These are phyloP conservation scores for Ophioninae sp. DNA, from an alignment of 2,888 invertebrate species.

Conservation along the genomic window DNA sequence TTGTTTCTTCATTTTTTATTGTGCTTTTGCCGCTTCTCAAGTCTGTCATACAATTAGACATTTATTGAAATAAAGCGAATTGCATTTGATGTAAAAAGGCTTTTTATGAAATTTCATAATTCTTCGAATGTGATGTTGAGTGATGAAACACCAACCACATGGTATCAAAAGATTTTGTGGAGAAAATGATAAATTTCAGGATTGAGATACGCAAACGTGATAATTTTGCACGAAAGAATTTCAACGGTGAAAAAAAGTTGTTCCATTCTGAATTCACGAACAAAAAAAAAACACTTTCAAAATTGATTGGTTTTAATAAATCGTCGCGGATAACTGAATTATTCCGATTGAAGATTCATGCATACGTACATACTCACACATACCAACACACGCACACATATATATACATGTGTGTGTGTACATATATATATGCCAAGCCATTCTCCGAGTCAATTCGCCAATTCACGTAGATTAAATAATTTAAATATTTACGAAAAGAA, in stretches of 20 bases:
- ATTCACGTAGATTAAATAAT: constrained; percentile 68
- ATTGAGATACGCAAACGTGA: constrained; percentile 24
- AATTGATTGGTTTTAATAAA: constrained; percentile 26
- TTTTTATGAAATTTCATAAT: not conserved
- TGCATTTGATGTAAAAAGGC: constrained; percentile 58
- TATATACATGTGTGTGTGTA: not conserved
- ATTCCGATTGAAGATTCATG: constrained; percentile 18
- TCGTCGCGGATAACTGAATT: constrained; percentile 32
- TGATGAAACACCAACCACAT: constrained; percentile 2
- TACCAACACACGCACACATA: not conserved
- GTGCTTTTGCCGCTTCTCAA: constrained; percentile 66
- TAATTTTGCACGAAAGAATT: not conserved
- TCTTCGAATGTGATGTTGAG: not conserved
- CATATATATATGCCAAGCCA: constrained; percentile 31
- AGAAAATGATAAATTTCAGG: constrained; percentile 26
- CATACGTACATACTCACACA: not conserved
- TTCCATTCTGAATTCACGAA: constrained; percentile 6
- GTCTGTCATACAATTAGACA: constrained; percentile 65
- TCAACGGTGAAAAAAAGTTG: constrained; percentile 2
- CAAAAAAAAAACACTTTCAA: constrained; percentile 31
- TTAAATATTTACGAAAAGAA: constrained; percentile 68
- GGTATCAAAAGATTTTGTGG: constrained; percentile 14
- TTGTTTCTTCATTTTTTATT: constrained; percentile 35
- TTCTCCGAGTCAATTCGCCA: constrained; percentile 36
- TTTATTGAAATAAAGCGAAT: constrained; percentile 68